Evolutionary conservation across 1,140 invertebrate genomes (phyloP), one percentile per base, ranked within the genome.

Genomic region (Hypothenemus hampei): DNA sequence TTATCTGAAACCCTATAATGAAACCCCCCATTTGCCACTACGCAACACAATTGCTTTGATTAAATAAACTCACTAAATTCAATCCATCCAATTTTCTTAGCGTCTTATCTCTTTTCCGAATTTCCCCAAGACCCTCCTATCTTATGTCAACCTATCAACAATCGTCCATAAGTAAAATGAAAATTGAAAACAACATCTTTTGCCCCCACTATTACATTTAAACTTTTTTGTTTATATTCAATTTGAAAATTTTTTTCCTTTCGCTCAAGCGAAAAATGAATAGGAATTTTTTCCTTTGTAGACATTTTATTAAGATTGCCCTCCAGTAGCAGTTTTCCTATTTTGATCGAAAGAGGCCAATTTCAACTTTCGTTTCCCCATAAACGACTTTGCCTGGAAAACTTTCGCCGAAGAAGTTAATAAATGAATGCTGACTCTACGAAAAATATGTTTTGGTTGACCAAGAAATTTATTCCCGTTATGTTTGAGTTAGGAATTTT

Each of bases 21-120:
- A 37, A 37, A 16, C 18, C 39, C 29, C 29, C 29, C 19, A 18
- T 4, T 23, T 47, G 18, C 15, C 18, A 37, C 35, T 19, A 40
- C 57, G 51, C 59, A 45, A 50, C 59, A 60, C 64, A 62, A 68
- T 68, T 57, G 59, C 47, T 54, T 62, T 68, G 66, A 68, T 68
- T 68, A 68, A 65, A 68, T 68, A 65, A 68, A 63, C 62, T 66
- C 60, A 52, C 63, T 63, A 64, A 68, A 68, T 68, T 68, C 66
- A 63, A 66, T 66, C 66, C 66, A 66, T 66, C 64, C 66, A 68
- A 68, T 68, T 68, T 68, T 65, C 64, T 52, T 59, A 41, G 58
- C 60, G 60, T 65, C 64, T 67, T 67, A 67, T 67, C 65, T 67
- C 60, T 60, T 64, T 48, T 39, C 57, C 47, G 7, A 39, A 37